These are phyloP conservation scores for Corythornis madagascariensis DNA, from an alignment of 2,113 vertebrate species.

Conservation along the genomic window DNA sequence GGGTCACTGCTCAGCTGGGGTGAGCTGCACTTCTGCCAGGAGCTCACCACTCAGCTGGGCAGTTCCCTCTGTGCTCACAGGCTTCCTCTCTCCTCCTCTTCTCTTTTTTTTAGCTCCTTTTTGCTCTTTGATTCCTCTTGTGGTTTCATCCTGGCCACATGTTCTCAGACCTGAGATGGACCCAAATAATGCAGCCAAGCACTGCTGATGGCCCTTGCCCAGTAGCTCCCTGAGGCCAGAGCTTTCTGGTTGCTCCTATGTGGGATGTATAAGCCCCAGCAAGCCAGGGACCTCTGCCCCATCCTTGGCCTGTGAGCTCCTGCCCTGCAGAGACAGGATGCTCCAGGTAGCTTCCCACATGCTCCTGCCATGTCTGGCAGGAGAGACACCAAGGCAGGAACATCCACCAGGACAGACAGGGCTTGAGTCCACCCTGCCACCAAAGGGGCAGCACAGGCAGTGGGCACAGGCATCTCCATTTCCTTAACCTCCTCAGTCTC, in stretches of 20 bases:
- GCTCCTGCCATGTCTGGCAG: background rate
- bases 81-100: background rate
- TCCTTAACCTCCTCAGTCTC: too few relatives aligned
- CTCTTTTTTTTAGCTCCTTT: background rate
- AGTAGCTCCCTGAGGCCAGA: background rate
- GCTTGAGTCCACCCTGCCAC: background rate
- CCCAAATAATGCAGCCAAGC: rapidly evolving
- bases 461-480: too few relatives aligned
- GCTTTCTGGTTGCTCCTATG: background rate
- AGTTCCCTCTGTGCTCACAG: background rate
- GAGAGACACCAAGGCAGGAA: background rate
- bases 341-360: background rate
- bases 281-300: background rate
- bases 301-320: background rate
- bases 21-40: background rate
- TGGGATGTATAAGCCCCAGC: background rate
- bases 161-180: rapidly evolving
- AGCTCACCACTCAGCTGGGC: background rate
- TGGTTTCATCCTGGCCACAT: background rate
- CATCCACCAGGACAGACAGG: background rate
- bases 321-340: background rate
- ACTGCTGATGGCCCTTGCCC: background rate
- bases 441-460: background rate
- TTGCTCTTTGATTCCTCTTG: background rate
- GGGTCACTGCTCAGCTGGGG: background rate